Conservation (phyloP, 2,888 invertebrate species). For the Archaeoteleia sp. region DNA sequence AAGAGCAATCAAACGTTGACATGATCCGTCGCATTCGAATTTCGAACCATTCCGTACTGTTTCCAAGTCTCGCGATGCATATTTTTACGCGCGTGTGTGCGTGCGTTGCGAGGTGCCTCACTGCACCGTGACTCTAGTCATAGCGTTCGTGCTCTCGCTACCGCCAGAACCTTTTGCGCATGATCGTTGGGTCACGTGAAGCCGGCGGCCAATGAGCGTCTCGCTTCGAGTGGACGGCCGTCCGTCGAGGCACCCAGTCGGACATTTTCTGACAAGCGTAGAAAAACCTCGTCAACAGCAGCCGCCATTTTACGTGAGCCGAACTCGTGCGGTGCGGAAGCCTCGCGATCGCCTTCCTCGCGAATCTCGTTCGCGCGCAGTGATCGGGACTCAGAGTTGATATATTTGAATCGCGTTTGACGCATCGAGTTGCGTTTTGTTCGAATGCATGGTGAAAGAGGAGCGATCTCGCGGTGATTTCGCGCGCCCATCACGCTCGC, state of each 20-base stretch:
- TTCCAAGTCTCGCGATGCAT: no score
- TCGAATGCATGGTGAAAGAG: constrained; percentile 34
- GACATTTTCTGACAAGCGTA: constrained; percentile 92
- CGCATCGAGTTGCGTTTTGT: constrained; percentile 60
- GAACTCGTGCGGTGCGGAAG: constrained; percentile 69
- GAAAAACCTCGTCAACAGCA: constrained; percentile 93
- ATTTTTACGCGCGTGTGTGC: no score
- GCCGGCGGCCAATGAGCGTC: constrained; percentile 72
- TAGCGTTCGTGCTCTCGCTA: constrained; percentile 73
- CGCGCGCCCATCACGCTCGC: constrained; percentile 58
- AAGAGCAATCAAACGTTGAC: no score
- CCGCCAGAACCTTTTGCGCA: not conserved
- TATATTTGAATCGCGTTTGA: constrained; percentile 47
- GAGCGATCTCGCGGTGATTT: constrained; percentile 58
- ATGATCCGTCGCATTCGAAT: no score
- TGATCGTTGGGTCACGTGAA: constrained; percentile 75
- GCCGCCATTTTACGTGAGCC: constrained; percentile 93
- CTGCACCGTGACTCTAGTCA: constrained; percentile 70
- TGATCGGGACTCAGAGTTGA: constrained; percentile 59
- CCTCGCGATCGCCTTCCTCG: constrained; percentile 63
- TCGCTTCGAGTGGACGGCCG: constrained; percentile 62
- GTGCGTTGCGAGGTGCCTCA: constrained; percentile 2
- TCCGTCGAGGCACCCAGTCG: constrained; percentile 75
- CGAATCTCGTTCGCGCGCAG: constrained; percentile 64
- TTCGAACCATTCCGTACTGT: no score